These are phyloP conservation scores for Apeira syringaria DNA, from an alignment of 2,888 invertebrate species.

Conservation along the genomic window DNA sequence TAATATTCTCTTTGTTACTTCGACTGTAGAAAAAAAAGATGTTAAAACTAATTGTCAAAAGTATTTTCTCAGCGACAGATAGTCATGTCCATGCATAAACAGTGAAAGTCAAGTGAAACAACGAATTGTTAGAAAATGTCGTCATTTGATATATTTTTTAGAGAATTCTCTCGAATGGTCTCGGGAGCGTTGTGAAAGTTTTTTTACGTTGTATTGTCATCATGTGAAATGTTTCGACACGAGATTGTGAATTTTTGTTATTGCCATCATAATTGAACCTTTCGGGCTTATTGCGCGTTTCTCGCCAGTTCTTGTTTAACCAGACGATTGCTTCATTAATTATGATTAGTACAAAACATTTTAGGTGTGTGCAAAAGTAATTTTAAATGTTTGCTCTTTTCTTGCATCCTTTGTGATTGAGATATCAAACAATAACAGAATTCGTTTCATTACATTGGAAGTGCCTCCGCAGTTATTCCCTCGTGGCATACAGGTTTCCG, in stretches of 20 bases:
- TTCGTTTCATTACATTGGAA: too few relatives aligned
- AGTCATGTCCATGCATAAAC: conserved; percentile 27
- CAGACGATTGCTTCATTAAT: conserved; percentile 14
- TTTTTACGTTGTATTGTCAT: conserved; percentile 26
- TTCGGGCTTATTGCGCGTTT: conserved; percentile 7
- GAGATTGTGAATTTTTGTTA: conserved; percentile 25
- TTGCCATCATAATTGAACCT: conserved; percentile 19
- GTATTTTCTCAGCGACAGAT: too few relatives aligned
- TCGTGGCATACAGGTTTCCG: too few relatives aligned
- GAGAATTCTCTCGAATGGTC: conserved; percentile 23
- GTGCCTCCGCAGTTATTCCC: too few relatives aligned
- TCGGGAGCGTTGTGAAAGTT: conserved; percentile 22
- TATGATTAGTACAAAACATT: too few relatives aligned
- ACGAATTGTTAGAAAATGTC: conserved; percentile 25
- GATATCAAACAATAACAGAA: too few relatives aligned
- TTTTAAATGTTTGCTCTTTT: too few relatives aligned
- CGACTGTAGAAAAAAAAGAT: too few relatives aligned
- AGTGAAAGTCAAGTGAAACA: conserved; percentile 31
- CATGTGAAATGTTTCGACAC: conserved; percentile 25
- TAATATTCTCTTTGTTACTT: too few relatives aligned
- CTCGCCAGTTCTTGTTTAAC: conserved; percentile 10
- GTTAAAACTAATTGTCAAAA: too few relatives aligned
- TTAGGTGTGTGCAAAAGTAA: too few relatives aligned
- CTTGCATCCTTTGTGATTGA: too few relatives aligned
- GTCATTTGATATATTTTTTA: conserved; percentile 24